A percentile compares a stretch with the other conserved stretches of the same genome.
These are phyloP conservation scores for Elanoides forficatus DNA, from an alignment of 2,113 vertebrate genomes.

Conservation along the genomic window DNA sequence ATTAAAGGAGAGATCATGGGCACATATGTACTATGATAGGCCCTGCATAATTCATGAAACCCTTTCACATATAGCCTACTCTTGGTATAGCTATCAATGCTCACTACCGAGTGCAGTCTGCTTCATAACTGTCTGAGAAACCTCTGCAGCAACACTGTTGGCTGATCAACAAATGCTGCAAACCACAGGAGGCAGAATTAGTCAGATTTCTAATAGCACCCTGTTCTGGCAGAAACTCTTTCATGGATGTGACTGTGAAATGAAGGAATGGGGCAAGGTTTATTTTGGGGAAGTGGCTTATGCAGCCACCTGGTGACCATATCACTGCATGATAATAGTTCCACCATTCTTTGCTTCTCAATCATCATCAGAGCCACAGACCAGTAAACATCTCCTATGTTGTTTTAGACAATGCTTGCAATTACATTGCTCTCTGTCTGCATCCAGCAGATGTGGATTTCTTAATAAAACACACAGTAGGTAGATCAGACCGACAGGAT, in stretches of 20 bases:
- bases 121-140: background rate
- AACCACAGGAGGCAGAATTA: background rate
- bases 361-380: background rate
- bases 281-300: background rate
- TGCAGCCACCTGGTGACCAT: background rate
- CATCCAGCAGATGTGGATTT: background rate
- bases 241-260: background rate
- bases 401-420: background rate
- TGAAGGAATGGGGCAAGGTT: background rate
- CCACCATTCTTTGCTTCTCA: background rate
- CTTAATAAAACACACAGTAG: background rate
- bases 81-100: background rate
- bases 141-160: background rate
- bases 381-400: background rate
- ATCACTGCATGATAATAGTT: background rate
- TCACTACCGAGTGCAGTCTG: fast-evolving
- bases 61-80: background rate
- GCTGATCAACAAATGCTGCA: background rate
- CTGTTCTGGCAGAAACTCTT: background rate
- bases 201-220: background rate
- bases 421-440: background rate
- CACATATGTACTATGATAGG: background rate
- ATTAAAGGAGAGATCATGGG: background rate
- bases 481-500: background rate
- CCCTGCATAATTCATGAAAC: background rate